Evolutionary conservation across 2,888 invertebrate genomes (phyloP), one percentile per base, ranked within the genome.

Genomic region (Atherix ibis): DNA sequence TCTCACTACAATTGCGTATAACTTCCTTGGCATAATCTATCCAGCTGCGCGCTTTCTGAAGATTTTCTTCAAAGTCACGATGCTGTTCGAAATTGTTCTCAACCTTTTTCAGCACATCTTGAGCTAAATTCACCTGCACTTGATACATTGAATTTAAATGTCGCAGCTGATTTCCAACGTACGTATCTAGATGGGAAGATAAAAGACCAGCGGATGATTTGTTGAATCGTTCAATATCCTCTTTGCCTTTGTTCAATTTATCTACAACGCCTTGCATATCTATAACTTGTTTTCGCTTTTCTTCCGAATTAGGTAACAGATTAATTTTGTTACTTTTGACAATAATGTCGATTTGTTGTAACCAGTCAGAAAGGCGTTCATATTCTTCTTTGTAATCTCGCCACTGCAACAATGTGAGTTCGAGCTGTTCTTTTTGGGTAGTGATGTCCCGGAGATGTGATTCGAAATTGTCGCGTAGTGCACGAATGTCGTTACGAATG

Each of bases 351-450:
- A 84, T 84, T 56, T 89, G 88, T 50, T 89, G 89, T 18, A 91
- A 58, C 89, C 89, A 91, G 55, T 91, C 89, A 32, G 85, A 85
- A 12, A 91, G 62, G 39, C 84, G 71, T 54, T 91, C 89, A 51
- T 84, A 88, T 58, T 91, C 89, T 51, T 89, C 89, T 58, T 89
- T 89, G 62, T 84, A 91, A 40, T 87, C 82, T 35, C 85, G 71
- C 83, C 88, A 85, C 50, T 87, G 82, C 34, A 70, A 68, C 38
- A 88, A 72, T 3, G 80, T 84, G 3, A 73, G 71, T 61, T 87
- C 87, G 14, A 91, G 56, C 52, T 83, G 79, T 44, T 76, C 77
- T 51, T 88, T 85, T 53, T 88, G 85, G 47, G 81, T 72, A 50
- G 77, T 75, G 22, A 91, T 77, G 51, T 89, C 88, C 57, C 76